Percentiles rank a stretch among this genome's conserved stretches.
Conservation (phyloP, 2,888 invertebrate genomes). For the Myathropa florea region DNA sequence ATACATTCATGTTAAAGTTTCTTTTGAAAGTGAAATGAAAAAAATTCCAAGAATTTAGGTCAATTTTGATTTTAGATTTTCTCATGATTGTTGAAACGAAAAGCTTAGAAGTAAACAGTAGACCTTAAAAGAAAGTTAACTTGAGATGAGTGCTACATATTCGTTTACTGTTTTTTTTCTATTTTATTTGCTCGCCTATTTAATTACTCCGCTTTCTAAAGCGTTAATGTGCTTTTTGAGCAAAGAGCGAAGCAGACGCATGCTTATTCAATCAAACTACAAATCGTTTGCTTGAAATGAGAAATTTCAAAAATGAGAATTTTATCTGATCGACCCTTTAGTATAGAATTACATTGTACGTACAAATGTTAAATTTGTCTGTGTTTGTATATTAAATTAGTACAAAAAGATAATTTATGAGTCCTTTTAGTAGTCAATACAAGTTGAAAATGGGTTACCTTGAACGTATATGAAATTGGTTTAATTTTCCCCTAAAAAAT, state of each 20-base stretch:
- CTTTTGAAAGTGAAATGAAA: slow-evolving; percentile 11
- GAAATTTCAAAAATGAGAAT: too few relatives aligned
- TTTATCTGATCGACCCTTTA: not conserved
- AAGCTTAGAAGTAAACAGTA: slow-evolving; percentile 13
- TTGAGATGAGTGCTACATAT: not conserved
- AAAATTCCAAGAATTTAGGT: slow-evolving; percentile 35
- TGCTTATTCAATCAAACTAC: not conserved
- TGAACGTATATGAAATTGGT: too few relatives aligned
- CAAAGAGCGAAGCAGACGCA: not conserved
- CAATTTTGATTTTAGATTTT: slow-evolving; percentile 41
- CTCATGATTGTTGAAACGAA: slow-evolving; percentile 2
- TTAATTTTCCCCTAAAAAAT: too few relatives aligned
- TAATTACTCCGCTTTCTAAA: not conserved
- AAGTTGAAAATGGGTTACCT: too few relatives aligned
- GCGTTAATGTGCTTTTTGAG: not conserved
- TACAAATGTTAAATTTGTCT: too few relatives aligned
- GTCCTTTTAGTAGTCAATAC: too few relatives aligned
- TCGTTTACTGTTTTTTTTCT: not conserved
- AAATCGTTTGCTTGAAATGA: not conserved
- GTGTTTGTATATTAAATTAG: too few relatives aligned
- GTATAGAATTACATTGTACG: not conserved
- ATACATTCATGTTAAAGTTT: not conserved
- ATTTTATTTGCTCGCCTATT: not conserved
- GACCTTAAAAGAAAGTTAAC: slow-evolving; percentile 5
- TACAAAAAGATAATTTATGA: too few relatives aligned